Evolutionary conservation across 2,888 invertebrate species (phyloP), one percentile per base, ranked within the genome.

Genomic region (Aphodius sticticus): DNA sequence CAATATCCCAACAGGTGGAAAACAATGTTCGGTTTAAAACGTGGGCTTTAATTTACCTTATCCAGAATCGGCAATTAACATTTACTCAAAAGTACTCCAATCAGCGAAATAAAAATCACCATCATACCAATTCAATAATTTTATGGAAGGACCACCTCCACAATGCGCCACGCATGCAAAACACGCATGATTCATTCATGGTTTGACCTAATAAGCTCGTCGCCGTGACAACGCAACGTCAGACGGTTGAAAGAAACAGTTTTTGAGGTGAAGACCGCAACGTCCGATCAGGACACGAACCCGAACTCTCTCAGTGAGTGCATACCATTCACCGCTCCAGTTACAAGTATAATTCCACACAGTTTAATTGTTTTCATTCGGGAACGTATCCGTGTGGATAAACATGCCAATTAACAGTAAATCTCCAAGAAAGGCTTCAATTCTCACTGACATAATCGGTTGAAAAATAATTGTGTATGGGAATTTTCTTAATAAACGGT

Each of bases 171-270:
- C 53, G 53, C 53, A 53, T 53, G 12, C 53, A 53, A 3, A 53
- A 53, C 53, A 53, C 53, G 53, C 53, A 53, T 53, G 53, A 53
- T 53, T 53, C 53, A 53, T 53, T 53, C 53, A 53, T 53, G 53
- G 53, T 53, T 53, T 53, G 53, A 53, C 53, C 53, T 53, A 53
- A 53, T 53, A 53, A 53, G 53, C 12, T 12, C 53, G 12, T 53
- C 12, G 53, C 53, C 53, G 53, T 53, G 53, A 53, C 53, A 53
- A 53, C 53, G 12, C 53, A 12, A 53, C 53, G 53, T 12, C 53
- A 53, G 53, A 53, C 7, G 53, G 7, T 53, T 5, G 53, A 53
- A 53, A 53, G 53, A 53, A 53, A 53, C 53, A 9, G 53, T 53
- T 53, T 53, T 53, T 53, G 53, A 53, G 53, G 53, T 12, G 7